Evolutionary conservation across 2,113 vertebrate species (phyloP).

Genomic region (Scomber scombrus): DNA sequence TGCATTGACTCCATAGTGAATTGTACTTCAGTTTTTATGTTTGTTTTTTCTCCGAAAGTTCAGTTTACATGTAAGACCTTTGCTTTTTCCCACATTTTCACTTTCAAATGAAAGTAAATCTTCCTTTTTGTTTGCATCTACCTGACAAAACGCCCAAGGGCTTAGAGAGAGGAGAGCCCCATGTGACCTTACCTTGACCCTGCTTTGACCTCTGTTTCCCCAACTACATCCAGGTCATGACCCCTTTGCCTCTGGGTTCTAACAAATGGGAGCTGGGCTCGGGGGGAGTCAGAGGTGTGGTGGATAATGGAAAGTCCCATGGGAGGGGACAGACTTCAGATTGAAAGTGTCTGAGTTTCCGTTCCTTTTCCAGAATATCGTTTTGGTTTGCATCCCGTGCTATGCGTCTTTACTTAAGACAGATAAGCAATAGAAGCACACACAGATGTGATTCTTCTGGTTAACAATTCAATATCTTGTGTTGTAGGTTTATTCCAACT

Average conservation of each 20-base stretch:
- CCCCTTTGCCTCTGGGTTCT: constrained; percentile 65
- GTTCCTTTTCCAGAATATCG: constrained; percentile 6
- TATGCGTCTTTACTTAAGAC: neutral
- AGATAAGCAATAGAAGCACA: neutral
- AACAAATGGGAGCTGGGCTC: constrained; percentile 47
- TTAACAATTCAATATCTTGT: neutral
- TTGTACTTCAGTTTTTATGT: too few species aligned
- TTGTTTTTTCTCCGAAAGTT: too few species aligned
- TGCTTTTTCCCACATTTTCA: neutral
- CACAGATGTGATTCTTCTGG: neutral
- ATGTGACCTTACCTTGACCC: constrained; percentile 68
- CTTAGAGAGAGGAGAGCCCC: constrained; percentile 29
- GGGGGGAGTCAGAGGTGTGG: constrained; percentile 31
- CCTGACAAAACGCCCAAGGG: constrained; percentile 38
- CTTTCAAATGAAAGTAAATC: neutral
- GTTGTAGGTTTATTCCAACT: neutral
- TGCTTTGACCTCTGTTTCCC: constrained; percentile 69
- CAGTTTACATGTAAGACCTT: too few species aligned
- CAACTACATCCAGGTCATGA: constrained; percentile 80
- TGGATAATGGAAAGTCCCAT: constrained; percentile 51
- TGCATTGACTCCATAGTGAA: too few species aligned
- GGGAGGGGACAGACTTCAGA: constrained; percentile 54
- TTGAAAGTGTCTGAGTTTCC: constrained; percentile 33
- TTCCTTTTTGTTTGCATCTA: constrained; percentile 32
- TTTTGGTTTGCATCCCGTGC: constrained; percentile 21